These are phyloP conservation scores for Cephus spinipes DNA, from an alignment of 2,888 invertebrate genomes.

Conservation along the genomic window DNA sequence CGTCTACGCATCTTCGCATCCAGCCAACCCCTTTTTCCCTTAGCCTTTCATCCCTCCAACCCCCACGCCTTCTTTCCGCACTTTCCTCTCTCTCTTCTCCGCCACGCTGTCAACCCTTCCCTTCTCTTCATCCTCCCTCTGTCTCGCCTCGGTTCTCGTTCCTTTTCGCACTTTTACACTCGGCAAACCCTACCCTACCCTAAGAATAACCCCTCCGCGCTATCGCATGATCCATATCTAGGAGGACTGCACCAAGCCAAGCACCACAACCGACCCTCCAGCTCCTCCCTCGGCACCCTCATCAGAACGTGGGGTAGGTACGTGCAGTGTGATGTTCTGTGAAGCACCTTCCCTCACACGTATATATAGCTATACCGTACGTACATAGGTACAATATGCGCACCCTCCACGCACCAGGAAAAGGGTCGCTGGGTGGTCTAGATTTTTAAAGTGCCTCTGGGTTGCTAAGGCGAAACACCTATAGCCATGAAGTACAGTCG, in stretches of 20 bases:
- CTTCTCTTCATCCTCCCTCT: constrained; percentile 30
- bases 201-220: constrained; percentile 53
- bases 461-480: constrained; percentile 41
- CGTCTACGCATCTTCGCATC: constrained; percentile 62
- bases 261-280: constrained; percentile 29
- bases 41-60: constrained; percentile 26
- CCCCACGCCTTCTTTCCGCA: constrained; percentile 27
- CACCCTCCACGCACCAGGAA: constrained; percentile 35
- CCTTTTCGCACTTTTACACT: constrained; percentile 59
- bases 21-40: constrained; percentile 43
- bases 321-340: constrained; percentile 44
- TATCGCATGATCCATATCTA: constrained; percentile 49
- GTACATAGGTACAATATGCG: constrained; percentile 18
- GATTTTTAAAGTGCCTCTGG: constrained; percentile 51
- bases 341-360: constrained; percentile 46
- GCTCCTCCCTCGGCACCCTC: constrained; percentile 4
- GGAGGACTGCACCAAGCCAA: constrained; percentile 30
- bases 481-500: constrained; percentile 8
- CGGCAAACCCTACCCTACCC: constrained; percentile 55
- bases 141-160: constrained; percentile 24
- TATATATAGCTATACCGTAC: constrained; percentile 33
- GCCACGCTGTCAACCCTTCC: constrained; percentile 23
- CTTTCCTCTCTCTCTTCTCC: constrained; percentile 44
- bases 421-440: constrained; percentile 63
- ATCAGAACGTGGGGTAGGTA: constrained; percentile 27